phyloP scores from a whole-genome alignment of 2,113 vertebrate genomes.

The Centrocercus urophasianus region DNA sequence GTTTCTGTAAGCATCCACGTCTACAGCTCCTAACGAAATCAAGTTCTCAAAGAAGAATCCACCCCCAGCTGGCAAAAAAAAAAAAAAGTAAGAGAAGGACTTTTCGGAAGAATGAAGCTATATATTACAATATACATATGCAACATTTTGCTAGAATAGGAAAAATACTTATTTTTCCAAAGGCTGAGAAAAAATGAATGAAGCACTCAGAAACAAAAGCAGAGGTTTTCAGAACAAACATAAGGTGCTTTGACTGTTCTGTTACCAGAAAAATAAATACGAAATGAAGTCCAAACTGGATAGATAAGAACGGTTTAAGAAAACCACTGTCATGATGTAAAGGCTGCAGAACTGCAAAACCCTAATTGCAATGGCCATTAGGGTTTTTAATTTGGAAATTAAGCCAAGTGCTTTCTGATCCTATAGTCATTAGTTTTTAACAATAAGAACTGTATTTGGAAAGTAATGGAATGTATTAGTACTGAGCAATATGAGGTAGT shows the following conservation, averaged over 20 bases:
- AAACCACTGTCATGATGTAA: not conserved
- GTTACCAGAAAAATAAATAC: not conserved
- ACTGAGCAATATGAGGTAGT: not conserved
- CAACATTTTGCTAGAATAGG: not conserved
- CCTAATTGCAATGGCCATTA: not conserved
- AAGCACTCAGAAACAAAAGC: not conserved
- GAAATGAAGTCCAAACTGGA: not conserved
- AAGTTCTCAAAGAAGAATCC: not conserved
- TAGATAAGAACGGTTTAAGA: not conserved
- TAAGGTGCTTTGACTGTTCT: not conserved
- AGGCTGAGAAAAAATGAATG: not conserved
- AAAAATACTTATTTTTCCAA: not conserved
- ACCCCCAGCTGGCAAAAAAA: not conserved
- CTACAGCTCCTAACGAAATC: not conserved
- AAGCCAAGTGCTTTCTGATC: not conserved
- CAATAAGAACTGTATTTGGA: not conserved
- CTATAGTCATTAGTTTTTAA: not conserved
- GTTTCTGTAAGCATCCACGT: not conserved
- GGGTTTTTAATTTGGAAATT: conserved; percentile 8
- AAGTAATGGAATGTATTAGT: not conserved
- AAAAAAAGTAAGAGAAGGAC: not conserved
- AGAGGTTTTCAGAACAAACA: not conserved
- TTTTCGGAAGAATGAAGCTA: not conserved
- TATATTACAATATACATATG: no score
- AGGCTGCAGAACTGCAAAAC: not conserved